Evolutionary conservation across 2,113 vertebrate species (phyloP).

Genomic region (Baryphthengus martii): DNA sequence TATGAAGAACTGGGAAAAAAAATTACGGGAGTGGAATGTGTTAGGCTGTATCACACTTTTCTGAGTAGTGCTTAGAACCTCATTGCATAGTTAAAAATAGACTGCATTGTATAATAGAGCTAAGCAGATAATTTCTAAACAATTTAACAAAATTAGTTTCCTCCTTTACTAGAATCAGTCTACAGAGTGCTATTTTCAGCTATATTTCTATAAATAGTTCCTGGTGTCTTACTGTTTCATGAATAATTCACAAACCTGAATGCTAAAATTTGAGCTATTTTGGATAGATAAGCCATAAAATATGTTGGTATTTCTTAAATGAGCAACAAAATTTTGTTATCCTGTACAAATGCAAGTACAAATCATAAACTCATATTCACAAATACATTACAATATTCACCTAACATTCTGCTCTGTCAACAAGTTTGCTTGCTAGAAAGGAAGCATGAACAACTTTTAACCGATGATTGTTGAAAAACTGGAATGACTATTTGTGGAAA

Average conservation of each 20-base stretch:
- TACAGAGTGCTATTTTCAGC: constrained; percentile 6
- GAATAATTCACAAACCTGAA: neutral
- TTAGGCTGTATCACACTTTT: neutral
- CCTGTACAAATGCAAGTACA: neutral
- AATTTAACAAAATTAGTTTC: constrained; percentile 4
- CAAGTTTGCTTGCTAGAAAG: neutral
- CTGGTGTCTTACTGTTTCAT: neutral
- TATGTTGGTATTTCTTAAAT: neutral
- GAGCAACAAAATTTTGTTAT: neutral
- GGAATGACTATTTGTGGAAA: neutral
- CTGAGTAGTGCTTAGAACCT: neutral
- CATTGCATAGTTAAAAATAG: neutral
- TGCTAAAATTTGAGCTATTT: neutral
- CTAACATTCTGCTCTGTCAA: neutral
- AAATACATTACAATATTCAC: neutral
- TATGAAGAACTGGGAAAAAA: neutral
- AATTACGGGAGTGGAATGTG: neutral
- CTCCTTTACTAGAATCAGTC: neutral
- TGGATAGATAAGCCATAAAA: neutral
- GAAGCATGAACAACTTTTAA: neutral
- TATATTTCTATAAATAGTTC: constrained; percentile 5
- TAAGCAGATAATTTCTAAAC: neutral
- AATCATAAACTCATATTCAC: neutral
- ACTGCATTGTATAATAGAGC: neutral
- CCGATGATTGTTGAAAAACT: neutral